Evolutionary conservation across 2,888 invertebrate species (phyloP).

Genomic region (Bugula neritina): DNA sequence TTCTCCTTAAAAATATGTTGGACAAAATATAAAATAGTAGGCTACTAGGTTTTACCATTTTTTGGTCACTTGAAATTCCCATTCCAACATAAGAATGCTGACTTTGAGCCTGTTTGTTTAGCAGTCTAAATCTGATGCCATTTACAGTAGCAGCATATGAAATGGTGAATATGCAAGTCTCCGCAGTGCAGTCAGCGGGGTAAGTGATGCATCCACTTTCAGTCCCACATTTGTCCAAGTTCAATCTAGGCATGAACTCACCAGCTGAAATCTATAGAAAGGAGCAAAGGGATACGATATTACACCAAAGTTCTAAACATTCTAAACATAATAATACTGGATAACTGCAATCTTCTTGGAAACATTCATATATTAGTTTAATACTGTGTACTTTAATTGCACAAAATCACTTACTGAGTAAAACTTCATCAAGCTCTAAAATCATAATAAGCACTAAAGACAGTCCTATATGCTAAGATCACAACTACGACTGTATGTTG

Average conservation of each 20-base stretch:
- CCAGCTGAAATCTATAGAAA: conserved; percentile 1
- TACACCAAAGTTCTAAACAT: background rate
- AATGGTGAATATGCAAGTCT: background rate
- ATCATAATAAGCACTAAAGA: too few species aligned
- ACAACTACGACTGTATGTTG: too few species aligned
- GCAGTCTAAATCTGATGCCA: conserved; percentile 8
- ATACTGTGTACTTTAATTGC: too few species aligned
- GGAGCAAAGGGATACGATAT: too few species aligned
- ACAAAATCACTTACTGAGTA: too few species aligned
- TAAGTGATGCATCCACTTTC: conserved; percentile 21
- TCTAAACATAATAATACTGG: too few species aligned
- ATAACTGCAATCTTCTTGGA: too few species aligned
- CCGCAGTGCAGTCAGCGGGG: background rate
- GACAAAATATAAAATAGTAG: too few species aligned
- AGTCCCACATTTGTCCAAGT: background rate
- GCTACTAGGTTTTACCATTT: background rate
- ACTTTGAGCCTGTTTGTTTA: background rate
- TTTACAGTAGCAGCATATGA: background rate
- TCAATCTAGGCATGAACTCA: background rate
- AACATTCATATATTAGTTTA: too few species aligned
- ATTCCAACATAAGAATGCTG: background rate
- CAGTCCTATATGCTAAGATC: too few species aligned
- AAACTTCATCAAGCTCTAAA: too few species aligned
- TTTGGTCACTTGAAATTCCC: background rate
- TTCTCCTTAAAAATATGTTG: too few species aligned